These are phyloP conservation scores for Coptodon rendalli DNA, from an alignment of 2,113 vertebrate genomes.

Conservation along the genomic window DNA sequence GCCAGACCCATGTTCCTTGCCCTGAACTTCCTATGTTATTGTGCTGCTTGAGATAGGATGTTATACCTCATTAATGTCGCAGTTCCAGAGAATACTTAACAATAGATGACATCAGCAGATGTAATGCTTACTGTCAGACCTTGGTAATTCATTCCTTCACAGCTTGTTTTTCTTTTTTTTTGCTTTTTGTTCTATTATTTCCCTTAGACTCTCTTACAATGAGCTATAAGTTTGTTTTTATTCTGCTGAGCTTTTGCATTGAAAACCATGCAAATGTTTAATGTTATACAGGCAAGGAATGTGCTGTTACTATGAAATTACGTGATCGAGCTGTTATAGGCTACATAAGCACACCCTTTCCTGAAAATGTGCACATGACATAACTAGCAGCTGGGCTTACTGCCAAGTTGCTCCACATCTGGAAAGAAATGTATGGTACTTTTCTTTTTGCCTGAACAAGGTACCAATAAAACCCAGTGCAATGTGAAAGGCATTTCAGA, in stretches of 20 bases:
- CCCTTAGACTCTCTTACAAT: neutral
- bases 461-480: neutral
- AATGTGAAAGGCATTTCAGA: neutral
- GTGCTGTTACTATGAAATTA: neutral
- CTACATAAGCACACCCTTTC: neutral
- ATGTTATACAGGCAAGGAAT: neutral
- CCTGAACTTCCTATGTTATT: neutral
- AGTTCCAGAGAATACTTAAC: neutral
- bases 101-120: neutral
- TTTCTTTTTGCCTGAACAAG: neutral
- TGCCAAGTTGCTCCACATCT: neutral
- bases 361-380: neutral
- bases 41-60: neutral
- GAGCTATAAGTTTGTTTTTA: neutral
- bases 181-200: neutral
- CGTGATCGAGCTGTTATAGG: neutral
- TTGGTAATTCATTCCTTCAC: neutral
- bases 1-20: rapidly evolving
- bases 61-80: neutral
- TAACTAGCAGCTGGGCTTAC: neutral
- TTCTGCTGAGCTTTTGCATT: neutral
- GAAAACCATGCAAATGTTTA: neutral
- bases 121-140: neutral
- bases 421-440: neutral
- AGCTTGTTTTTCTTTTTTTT: neutral